Base-by-base conservation (phyloP, 2,888 invertebrate species). In the Sarcophaga variegata region DNA sequence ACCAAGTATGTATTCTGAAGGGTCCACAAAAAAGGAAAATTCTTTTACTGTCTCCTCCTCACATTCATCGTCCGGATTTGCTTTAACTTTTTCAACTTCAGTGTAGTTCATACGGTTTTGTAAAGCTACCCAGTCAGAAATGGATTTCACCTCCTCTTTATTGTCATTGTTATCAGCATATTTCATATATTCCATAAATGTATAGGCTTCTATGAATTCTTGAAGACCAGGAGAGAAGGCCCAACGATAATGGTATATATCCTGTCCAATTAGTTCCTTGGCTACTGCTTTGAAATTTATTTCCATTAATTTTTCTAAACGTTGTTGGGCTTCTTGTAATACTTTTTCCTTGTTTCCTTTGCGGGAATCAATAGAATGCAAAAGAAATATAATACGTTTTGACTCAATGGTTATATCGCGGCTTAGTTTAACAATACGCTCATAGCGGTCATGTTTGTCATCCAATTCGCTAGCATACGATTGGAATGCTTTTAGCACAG, bases 321-420 rank as follows among this genome's bases (percentile, higher is more conserved):
- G 95, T 25, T 94, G 94, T 87, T 95, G 94, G 0, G 97, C 97
- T 90, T 96, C 96, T 3, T 93, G 90, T 12, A 96, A 91, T 12
- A 96, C 93, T 4, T 92, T 90, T 0, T 94, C 93, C 75, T 93
- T 94, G 89, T 96, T 95, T 37, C 94, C 94, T 79, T 95, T 95
- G 47, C 95, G 94, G 81, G 87, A 90, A 89, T 95, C 95, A 75
- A 96, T 94, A 54, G 97, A 96, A 92, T 98, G 98, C 25, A 98
- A 93, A 14, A 97, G 93, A 92, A 98, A 98, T 89, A 98, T 98
- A 6, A 97, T 96, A 85, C 98, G 94, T 92, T 98, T 98, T 93
- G 98, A 97, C 91, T 98, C 97, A 89, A 98, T 97, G 0, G 97
- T 98, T 25, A 98, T 95, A 91, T 98, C 98, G 45, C 98, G 94